Base-by-base conservation (phyloP, 2,113 vertebrate species). In the Charina bottae region DNA sequence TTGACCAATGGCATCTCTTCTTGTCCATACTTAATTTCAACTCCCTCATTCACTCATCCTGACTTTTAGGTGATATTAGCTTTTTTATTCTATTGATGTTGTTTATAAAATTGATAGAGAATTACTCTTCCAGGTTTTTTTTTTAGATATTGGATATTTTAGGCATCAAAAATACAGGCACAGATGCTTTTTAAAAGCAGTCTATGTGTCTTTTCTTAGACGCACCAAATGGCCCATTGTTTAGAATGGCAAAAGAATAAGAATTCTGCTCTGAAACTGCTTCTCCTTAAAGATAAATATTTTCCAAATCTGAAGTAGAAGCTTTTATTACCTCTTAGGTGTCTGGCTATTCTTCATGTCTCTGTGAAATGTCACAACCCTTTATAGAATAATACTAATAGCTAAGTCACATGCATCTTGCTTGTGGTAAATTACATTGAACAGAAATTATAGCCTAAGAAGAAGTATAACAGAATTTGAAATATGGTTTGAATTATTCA, bases 201-300 rank as follows among this genome's bases (percentile, higher is more conserved):
- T 37, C 17, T 37, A 8, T 46, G n/a, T 89, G 28, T 23, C n/a
- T 49, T 19, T 46, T 83, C 0, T 58, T 42, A 33, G 55, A 17
- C 49, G 55, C 15, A 26, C 24, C 17, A 91, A 83, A 86, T 72
- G 4, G 28, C 49, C 12, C 53, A 78, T 9, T 23, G 3, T 90
- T 58, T 24, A 0, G 0, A 6, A 72, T 21, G 0, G 0, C 91
- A 0, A 7, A 4, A 17, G 1, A 6, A 85, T 88, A 94, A 91
- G 0, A 7, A 0, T 0, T 62, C 68, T 0, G 3, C 54, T 46
- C 64, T 0, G 0, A n/a, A 90, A 88, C 26, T 4, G 28, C 58
- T 28, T 89, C 33, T 72, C 64, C 26, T 72, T 56, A 37, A 87
- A 46, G 24, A 3, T 23, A 49, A 1, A 4, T 54, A 68, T 23